Percentiles rank a stretch among this genome's conserved stretches.
Evolutionary conservation across 1,140 invertebrate genomes (phyloP).

Genomic region (Brachionus asplanchnoidis): DNA sequence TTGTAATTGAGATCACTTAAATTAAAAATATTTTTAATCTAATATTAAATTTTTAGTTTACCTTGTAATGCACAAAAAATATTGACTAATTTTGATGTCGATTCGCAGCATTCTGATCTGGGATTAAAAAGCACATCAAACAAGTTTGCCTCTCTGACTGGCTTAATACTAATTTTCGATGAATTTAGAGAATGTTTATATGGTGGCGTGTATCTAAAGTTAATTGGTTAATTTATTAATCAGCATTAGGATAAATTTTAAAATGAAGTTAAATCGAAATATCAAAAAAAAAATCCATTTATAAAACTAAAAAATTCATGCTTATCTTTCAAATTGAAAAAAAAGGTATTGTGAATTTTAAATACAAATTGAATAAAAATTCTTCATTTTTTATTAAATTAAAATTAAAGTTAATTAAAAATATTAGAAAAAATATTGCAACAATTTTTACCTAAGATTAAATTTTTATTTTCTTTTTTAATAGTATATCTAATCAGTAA

Average conservation of each 20-base stretch:
- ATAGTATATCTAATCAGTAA: too few relatives aligned
- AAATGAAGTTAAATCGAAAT: too few relatives aligned
- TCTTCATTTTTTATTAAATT: too few relatives aligned
- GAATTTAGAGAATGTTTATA: not conserved
- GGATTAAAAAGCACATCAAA: not conserved
- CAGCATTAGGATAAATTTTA: too few relatives aligned
- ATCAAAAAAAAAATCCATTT: not conserved
- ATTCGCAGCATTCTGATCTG: not conserved
- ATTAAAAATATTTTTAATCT: not conserved
- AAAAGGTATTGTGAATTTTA: too few relatives aligned
- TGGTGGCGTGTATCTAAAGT: not conserved
- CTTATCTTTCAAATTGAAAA: too few relatives aligned
- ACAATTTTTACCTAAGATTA: too few relatives aligned
- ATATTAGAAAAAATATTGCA: too few relatives aligned
- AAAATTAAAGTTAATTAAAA: too few relatives aligned
- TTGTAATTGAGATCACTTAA: not conserved
- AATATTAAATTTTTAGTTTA: not conserved
- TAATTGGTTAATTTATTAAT: too few relatives aligned
- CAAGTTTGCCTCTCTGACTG: not conserved
- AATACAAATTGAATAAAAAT: too few relatives aligned
- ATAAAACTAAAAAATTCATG: not conserved
- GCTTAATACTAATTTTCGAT: not conserved
- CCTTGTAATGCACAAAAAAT: not conserved
- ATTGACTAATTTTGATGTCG: conserved; percentile 19
- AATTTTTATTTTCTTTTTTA: too few relatives aligned